These are phyloP conservation scores for Pachyramphus minor DNA, from an alignment of 2,113 vertebrate species.

Conservation along the genomic window DNA sequence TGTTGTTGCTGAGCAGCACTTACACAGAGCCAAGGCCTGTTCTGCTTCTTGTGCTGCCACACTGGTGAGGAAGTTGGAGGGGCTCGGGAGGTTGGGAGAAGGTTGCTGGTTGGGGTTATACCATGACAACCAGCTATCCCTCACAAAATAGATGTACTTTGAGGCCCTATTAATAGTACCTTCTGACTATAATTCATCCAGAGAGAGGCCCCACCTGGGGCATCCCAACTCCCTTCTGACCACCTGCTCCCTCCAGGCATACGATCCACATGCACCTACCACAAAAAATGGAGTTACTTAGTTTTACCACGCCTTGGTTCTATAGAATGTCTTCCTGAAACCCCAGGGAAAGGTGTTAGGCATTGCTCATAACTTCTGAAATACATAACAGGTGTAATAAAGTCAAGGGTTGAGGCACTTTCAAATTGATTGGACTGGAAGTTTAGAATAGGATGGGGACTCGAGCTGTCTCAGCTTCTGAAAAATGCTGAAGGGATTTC, in stretches of 20 bases:
- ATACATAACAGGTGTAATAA: neutral
- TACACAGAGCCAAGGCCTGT: neutral
- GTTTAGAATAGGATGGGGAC: neutral
- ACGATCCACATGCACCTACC: rapidly evolving
- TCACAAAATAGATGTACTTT: neutral
- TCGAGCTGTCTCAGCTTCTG: neutral
- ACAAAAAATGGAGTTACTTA: neutral
- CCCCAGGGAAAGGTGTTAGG: neutral
- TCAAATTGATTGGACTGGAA: neutral
- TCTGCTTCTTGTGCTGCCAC: neutral
- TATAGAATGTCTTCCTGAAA: neutral
- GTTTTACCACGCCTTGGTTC: neutral
- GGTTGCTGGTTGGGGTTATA: neutral
- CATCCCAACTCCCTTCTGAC: neutral
- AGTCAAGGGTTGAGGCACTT: neutral
- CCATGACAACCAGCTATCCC: neutral
- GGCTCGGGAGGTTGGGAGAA: neutral
- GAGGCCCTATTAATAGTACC: neutral
- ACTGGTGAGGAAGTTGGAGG: neutral
- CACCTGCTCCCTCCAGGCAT: neutral
- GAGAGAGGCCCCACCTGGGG: rapidly evolving
- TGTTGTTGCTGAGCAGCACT: neutral
- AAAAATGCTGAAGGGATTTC: neutral
- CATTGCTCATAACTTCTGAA: neutral
- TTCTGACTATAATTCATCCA: neutral